Percentiles rank a stretch among this genome's conserved stretches.
Evolutionary conservation across 1,140 invertebrate species (phyloP).

Genomic region (Cydia fagiglandana): DNA sequence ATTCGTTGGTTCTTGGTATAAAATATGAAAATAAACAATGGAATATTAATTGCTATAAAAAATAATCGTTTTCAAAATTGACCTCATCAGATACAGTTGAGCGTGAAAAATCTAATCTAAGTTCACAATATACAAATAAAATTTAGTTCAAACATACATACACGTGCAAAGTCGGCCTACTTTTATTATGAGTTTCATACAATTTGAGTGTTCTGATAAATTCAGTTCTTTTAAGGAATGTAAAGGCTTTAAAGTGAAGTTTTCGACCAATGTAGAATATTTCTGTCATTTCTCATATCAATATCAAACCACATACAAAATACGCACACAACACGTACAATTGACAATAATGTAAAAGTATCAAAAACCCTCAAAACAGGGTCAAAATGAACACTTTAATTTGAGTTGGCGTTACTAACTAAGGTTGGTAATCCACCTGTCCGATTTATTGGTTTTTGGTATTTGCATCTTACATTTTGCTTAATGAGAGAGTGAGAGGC

Average conservation of each 20-base stretch:
- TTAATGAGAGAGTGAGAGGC: no score
- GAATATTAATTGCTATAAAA: neutral
- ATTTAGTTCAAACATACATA: neutral
- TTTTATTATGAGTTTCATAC: neutral
- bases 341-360: conserved; percentile 7
- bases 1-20: neutral
- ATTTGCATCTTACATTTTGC: no score
- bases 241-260: neutral
- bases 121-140: conserved; percentile 14
- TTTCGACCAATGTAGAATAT: neutral
- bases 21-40: neutral
- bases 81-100: neutral
- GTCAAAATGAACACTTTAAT: conserved; percentile 9
- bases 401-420: neutral
- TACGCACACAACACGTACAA: conserved; percentile 4
- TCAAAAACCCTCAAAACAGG: conserved; percentile 6
- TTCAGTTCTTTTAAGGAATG: conserved; percentile 7
- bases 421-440: no score
- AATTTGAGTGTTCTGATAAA: neutral
- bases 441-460: no score
- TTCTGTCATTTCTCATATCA: neutral
- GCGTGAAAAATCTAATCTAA: neutral
- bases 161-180: neutral
- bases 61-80: neutral
- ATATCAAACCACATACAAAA: conserved; percentile 2